Conservation (phyloP, 1,140 invertebrate genomes). For the Listronotus bonariensis region DNA sequence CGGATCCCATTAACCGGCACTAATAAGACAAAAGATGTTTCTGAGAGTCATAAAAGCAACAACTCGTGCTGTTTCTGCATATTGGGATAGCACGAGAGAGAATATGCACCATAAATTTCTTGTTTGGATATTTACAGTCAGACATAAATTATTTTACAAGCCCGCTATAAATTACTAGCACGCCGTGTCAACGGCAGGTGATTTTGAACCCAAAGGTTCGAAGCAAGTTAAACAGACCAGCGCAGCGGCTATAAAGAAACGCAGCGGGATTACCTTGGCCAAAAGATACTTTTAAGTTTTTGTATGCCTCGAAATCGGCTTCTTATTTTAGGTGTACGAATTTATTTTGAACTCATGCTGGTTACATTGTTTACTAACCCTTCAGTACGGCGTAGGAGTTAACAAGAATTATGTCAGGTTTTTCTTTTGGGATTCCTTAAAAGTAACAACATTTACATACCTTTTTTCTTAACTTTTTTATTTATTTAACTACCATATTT, state of each 20-base stretch:
- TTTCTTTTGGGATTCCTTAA: background rate
- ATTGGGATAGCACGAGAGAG: slow-evolving; percentile 30
- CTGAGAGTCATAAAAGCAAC: slow-evolving; percentile 31
- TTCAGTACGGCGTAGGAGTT: background rate
- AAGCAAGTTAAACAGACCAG: slow-evolving; percentile 33
- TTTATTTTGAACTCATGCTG: slow-evolving; percentile 30
- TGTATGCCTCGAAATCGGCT: slow-evolving; percentile 23
- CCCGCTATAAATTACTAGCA: slow-evolving; percentile 32
- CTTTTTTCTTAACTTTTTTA: too few species aligned
- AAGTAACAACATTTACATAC: too few species aligned
- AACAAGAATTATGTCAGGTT: background rate
- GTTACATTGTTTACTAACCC: slow-evolving; percentile 25
- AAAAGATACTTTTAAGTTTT: slow-evolving; percentile 37
- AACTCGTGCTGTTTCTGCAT: slow-evolving; percentile 37
- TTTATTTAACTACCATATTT: too few species aligned
- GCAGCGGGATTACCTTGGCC: slow-evolving; percentile 24
- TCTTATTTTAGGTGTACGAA: slow-evolving; percentile 30
- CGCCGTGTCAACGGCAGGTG: slow-evolving; percentile 34
- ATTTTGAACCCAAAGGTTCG: slow-evolving; percentile 32
- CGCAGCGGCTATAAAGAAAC: slow-evolving; percentile 28
- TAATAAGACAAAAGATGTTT: slow-evolving; percentile 37
- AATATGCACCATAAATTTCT: slow-evolving; percentile 37
- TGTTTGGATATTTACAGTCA: slow-evolving; percentile 37
- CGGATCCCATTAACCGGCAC: slow-evolving; percentile 31
- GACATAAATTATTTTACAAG: slow-evolving; percentile 37